Base-by-base conservation (phyloP, 2,113 vertebrate species). In the Tyrannus savana region DNA sequence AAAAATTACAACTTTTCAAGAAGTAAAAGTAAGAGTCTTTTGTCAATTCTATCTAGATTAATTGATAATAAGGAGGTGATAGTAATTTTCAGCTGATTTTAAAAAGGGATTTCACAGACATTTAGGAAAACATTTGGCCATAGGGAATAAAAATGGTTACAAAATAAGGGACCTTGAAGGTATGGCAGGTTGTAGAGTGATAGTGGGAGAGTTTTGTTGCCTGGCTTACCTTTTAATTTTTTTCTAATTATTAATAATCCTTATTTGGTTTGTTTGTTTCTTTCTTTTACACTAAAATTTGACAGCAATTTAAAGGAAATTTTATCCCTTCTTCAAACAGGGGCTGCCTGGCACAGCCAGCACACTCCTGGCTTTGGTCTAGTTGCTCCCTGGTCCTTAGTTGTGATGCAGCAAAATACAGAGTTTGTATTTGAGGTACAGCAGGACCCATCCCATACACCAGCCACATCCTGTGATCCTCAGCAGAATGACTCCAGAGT, bases 331-430 rank as follows among this genome's bases (percentile, higher is more conserved):
- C 69, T 47, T 76, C 49, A 59, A 58, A 64, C 25, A 50, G 39
- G 35, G 77, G 31, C 24, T 8, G 2, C 22, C 47, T 63, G 73
- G 28, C 28, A 46, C 31, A 67, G 35, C 14, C 24, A 49, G 24
- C 3, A 23, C 2, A 5, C 31, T 42, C 27, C 16, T 7, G 3
- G 14, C 28, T 37, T 84, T 6, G 5, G 14, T 35, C 44, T 37
- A 31, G 19, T 23, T 77, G 12, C 59, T 69, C 33, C 19, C 39
- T 4, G 3, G 23, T 27, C 24, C 60, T 84, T 58, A 44, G 15
- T 15, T 73, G 16, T 2, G 19, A 17, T 8, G 9, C 8, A 73
- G 31, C 3, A 90, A 53, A 92, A 19, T 0, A 0, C 0, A 6
- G 16, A 84, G 8, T 24, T 81, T 64, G 10, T 22, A 50, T 64